Conservation (phyloP, 2,797 vertebrate species). For the Crax fasciolata region DNA sequence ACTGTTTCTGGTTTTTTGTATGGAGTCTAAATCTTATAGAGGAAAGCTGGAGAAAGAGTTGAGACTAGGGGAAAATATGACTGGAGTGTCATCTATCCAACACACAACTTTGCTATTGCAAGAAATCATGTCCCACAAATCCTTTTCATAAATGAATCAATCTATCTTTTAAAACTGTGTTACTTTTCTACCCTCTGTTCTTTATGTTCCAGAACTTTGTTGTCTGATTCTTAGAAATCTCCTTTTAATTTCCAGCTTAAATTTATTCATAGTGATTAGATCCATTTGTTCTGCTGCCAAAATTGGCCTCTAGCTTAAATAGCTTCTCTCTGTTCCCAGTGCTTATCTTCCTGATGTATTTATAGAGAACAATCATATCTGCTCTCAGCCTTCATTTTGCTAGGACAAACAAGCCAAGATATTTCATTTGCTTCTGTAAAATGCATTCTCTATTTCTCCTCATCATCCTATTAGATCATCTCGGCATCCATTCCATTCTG, state of each 20-base stretch:
- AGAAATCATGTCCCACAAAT: not conserved
- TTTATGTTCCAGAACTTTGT: constrained; percentile 15
- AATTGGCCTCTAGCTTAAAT: constrained; percentile 48
- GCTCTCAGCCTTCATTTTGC: constrained; percentile 35
- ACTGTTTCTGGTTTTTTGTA: not conserved
- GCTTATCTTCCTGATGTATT: constrained; percentile 50
- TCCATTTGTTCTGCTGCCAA: constrained; percentile 59
- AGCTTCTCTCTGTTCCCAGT: not conserved
- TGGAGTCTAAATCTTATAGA: not conserved
- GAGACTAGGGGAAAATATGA: not conserved
- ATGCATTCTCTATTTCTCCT: not conserved
- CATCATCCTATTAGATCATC: not conserved
- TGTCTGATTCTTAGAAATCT: constrained; percentile 32
- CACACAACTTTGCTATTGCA: not conserved
- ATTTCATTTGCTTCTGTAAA: constrained; percentile 40
- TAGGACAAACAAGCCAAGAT: constrained; percentile 29
- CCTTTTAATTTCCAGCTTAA: constrained; percentile 56
- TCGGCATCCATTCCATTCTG: not conserved
- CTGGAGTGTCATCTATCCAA: not conserved
- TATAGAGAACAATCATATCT: constrained; percentile 50
- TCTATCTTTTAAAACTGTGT: not conserved
- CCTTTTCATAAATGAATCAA: not conserved
- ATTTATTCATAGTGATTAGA: constrained; percentile 49
- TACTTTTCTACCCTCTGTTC: not conserved
- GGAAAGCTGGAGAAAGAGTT: not conserved